Percentiles rank a stretch among this genome's conserved stretches.
phyloP scores from a whole-genome alignment of 1,140 invertebrate species.

The Philotrypesis tridentata region DNA sequence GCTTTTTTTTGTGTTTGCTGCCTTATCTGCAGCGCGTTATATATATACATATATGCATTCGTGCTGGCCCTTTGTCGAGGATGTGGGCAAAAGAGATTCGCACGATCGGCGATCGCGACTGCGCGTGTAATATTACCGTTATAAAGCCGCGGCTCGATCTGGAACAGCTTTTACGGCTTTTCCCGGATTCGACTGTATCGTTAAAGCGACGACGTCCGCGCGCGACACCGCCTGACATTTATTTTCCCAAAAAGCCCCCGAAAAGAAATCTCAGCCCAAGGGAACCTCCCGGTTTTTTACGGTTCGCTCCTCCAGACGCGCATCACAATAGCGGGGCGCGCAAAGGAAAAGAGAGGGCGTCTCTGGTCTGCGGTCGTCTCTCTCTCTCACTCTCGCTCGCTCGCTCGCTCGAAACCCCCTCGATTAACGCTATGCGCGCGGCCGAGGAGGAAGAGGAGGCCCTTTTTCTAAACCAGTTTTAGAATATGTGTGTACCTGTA shows the following conservation, averaged over 20 bases:
- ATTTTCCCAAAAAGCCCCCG: background rate
- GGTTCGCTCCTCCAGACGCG: background rate
- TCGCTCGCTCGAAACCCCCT: slow-evolving; percentile 20
- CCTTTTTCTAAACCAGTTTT: slow-evolving; percentile 66
- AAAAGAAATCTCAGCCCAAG: slow-evolving; percentile 16
- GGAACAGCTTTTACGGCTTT: no score
- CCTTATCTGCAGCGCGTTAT: no score
- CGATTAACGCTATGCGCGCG: slow-evolving; percentile 36
- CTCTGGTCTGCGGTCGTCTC: slow-evolving; percentile 9
- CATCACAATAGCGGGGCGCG: background rate
- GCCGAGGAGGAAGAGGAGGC: slow-evolving; percentile 21
- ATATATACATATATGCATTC: no score
- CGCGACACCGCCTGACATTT: no score
- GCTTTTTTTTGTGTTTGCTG: background rate
- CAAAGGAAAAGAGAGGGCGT: slow-evolving; percentile 23
- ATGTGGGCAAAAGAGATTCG: no score
- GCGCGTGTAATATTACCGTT: no score
- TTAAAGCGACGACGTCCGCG: no score
- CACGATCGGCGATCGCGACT: no score
- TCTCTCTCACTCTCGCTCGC: no score
- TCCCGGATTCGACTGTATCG: no score
- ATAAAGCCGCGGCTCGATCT: no score
- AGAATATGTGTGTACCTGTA: slow-evolving; percentile 15
- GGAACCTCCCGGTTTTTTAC: background rate
- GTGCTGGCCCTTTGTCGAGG: background rate